Conservation (phyloP, 2,113 vertebrate genomes). For the Tetrax tetrax region DNA sequence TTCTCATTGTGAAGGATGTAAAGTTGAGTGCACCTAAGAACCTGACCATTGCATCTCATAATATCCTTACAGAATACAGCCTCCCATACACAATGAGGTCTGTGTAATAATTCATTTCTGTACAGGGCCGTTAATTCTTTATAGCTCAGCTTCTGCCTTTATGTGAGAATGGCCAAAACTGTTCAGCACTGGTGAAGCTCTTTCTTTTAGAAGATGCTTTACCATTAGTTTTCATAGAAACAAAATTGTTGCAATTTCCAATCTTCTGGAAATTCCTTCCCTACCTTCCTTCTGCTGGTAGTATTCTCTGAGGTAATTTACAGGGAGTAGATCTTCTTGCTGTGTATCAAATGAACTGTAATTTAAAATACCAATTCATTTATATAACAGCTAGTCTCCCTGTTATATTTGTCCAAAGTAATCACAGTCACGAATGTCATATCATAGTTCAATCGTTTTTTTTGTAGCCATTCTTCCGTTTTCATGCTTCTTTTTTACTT, state of each 20-base stretch:
- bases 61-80: neutral
- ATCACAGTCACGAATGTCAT: neutral
- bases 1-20: neutral
- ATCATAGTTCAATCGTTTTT: neutral
- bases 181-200: neutral
- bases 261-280: neutral
- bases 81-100: neutral
- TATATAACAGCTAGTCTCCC: neutral
- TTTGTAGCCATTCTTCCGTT: neutral
- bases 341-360: neutral
- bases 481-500: neutral
- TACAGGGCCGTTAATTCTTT: neutral
- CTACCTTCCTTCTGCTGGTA: neutral
- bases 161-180: neutral
- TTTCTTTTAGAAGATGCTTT: neutral
- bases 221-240: neutral
- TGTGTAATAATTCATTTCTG: neutral
- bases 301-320: neutral
- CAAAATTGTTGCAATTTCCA: neutral
- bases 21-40: neutral
- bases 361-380: neutral
- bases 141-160: neutral
- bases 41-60: neutral
- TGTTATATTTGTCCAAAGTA: neutral
- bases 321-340: neutral